Conservation (phyloP, 53 echinoderm and acorn worm species). For the Hippasteria phrygiana region DNA sequence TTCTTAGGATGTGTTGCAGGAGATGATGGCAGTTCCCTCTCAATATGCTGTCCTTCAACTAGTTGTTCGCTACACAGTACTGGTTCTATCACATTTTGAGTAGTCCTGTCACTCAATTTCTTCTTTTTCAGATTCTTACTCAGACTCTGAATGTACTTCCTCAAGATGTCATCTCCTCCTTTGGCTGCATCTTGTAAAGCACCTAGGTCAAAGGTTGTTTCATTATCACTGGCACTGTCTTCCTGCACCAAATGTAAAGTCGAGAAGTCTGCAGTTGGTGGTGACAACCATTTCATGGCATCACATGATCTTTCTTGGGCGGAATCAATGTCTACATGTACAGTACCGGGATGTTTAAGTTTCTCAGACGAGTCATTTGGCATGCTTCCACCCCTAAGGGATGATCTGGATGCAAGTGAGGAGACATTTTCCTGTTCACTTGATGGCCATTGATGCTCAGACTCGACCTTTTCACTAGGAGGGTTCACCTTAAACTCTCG, state of each 20-base stretch:
- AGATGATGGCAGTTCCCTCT: background rate
- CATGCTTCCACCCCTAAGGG: background rate
- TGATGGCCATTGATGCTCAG: background rate
- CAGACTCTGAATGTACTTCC: constrained; percentile 81
- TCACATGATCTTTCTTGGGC: background rate
- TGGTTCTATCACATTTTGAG: background rate
- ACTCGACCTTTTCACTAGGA: background rate
- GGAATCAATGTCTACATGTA: background rate
- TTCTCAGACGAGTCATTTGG: background rate
- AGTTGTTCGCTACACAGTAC: background rate
- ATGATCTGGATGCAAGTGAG: background rate
- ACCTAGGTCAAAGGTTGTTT: constrained; percentile 80
- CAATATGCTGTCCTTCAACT: background rate
- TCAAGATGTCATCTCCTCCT: constrained; percentile 87
- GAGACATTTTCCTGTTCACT: background rate
- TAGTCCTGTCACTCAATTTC: constrained; percentile 5
- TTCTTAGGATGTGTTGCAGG: background rate
- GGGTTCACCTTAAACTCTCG: constrained; percentile 28
- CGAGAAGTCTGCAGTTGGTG: background rate
- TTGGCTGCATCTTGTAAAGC: constrained; percentile 86
- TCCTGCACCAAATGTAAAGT: background rate
- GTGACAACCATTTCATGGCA: background rate
- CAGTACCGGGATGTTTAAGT: background rate
- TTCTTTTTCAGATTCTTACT: constrained; percentile 72
- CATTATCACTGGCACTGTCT: constrained; percentile 1